A percentile compares a stretch with the other conserved stretches of the same genome.
Conservation (phyloP, 1,140 invertebrate species). For the Scylla paramamosain region DNA sequence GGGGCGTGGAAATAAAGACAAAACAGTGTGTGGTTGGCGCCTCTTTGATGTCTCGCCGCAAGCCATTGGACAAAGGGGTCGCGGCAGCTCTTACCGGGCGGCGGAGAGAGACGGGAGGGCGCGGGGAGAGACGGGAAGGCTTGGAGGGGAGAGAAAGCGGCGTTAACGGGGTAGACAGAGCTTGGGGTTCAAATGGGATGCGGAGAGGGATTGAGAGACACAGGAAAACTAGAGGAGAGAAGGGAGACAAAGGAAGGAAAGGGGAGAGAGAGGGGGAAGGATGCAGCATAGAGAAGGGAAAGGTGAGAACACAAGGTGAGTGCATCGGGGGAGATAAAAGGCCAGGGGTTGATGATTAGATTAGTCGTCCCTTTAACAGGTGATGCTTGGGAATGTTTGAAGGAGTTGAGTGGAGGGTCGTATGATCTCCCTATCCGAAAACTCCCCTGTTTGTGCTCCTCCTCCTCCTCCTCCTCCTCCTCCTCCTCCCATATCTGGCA, state of each 20-base stretch:
- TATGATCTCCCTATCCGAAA: too few species aligned
- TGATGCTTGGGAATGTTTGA: too few species aligned
- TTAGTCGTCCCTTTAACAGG: too few species aligned
- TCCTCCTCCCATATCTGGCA: too few species aligned
- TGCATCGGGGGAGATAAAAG: too few species aligned
- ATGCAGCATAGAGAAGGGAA: too few species aligned
- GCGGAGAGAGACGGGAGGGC: neutral
- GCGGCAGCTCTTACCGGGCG: neutral
- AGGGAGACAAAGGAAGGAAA: neutral
- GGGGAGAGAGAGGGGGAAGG: neutral
- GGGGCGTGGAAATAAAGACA: neutral
- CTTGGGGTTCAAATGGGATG: too few species aligned
- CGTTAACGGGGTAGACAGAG: too few species aligned
- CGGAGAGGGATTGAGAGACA: neutral
- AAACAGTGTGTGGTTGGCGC: constrained; percentile 8
- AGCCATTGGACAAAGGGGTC: constrained; percentile 8
- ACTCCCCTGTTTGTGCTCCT: too few species aligned
- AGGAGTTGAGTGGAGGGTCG: too few species aligned
- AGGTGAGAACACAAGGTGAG: neutral
- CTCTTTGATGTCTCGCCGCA: constrained; percentile 5
- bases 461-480: too few species aligned
- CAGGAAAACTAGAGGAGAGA: neutral
- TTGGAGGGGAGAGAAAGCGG: neutral
- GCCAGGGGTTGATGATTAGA: too few species aligned
- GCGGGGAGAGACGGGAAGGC: neutral